Base-by-base conservation (phyloP, 2,113 vertebrate species). In the Melanostigma gelatinosum region DNA sequence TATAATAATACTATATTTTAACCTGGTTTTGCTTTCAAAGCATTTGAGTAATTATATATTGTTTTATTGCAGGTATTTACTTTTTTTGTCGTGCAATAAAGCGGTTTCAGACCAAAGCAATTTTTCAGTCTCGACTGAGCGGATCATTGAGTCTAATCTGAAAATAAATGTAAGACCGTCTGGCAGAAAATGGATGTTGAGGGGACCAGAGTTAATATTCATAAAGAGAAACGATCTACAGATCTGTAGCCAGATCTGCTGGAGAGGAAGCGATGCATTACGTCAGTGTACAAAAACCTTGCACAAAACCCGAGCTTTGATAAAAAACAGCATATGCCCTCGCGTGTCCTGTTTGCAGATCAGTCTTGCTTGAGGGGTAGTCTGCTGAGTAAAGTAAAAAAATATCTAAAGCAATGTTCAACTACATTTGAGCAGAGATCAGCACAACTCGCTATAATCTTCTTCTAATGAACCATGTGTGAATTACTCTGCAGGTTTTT, bases 341-440 rank as follows among this genome's bases (percentile, higher is more conserved):
- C n/a, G 32, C 32, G 44, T 70, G 24, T 66, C 27, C 63, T 48
- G 13, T 85, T 80, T 79, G 12, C 75, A 82, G 61, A 67, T 18
- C 63, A 50, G 44, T 84, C 61, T 72, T 69, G 66, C 64, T 67
- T 40, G n/a, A 69, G 77, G 32, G 42, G 27, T 16, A 76, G 62
- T 67, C 74, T 71, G 66, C 34, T 4, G 58, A 85, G 77, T 10
- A 52, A 50, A 72, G 58, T 64, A 42, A 77, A 34, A 34, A 34
- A 80, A 83, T 76, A 76, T 79, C 54, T 79, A 55, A 74, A 75
- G 52, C 34, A 64, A 84, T 29, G 52, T 60, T 57, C 50, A 71
- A 75, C 22, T 79, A 46, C 76, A 83, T 76, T 0, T 40, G 55
- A 81, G 78, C 60, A 67, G 13, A 67, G 34, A 65, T 61, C 13